Evolutionary conservation across 2,797 vertebrate species (phyloP).

Genomic region (Poeciliopsis presidionis): DNA sequence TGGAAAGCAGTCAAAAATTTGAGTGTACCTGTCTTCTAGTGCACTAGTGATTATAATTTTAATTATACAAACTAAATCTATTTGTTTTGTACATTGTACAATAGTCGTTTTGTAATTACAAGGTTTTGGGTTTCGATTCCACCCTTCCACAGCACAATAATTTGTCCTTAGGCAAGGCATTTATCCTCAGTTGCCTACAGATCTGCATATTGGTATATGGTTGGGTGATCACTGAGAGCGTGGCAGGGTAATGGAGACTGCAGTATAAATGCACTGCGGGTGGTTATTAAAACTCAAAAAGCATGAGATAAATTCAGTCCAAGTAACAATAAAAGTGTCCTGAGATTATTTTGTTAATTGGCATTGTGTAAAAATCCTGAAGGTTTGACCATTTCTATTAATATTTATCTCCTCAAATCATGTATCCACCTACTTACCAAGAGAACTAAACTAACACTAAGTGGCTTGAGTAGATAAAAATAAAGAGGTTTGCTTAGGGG

Average conservation of each 20-base stretch:
- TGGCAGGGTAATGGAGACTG: neutral
- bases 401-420: neutral
- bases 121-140: neutral
- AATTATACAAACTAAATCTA: neutral
- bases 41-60: neutral
- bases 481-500: neutral
- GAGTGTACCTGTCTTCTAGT: neutral
- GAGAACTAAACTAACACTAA: neutral
- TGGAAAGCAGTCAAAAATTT: neutral
- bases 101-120: neutral
- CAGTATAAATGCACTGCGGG: neutral
- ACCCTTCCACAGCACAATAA: too few species aligned
- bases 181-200: neutral
- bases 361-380: neutral
- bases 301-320: neutral
- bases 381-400: neutral
- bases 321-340: neutral
- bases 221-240: neutral
- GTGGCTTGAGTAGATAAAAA: neutral
- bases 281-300: neutral
- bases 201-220: neutral
- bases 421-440: neutral
- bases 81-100: neutral
- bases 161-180: neutral
- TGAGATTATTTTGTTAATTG: neutral